Base-by-base conservation (phyloP, 2,888 invertebrate genomes). In the Drosophila macrospina region DNA sequence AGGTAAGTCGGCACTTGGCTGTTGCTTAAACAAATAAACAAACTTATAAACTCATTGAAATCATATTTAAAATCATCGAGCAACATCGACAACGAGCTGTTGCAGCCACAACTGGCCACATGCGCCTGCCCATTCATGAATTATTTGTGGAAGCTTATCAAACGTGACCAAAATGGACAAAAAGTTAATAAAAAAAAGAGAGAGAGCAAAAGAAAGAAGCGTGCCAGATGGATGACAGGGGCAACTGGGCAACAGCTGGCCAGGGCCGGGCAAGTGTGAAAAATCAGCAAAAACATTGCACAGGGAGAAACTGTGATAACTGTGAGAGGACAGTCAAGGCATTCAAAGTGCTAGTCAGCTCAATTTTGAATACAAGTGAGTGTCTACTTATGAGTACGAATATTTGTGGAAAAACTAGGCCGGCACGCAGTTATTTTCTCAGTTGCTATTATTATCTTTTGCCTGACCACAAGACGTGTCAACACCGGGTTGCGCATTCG, bases 41-140 rank as follows among this genome's bases (percentile, higher is more conserved):
- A 86, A 87, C 71, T 86, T 85, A 86, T 83, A 83, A 85, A 85
- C 88, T 86, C 88, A 85, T 85, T 88, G 69, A 74, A 83, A 80
- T 83, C 81, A 78, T 86, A 80, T 85, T 85, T 88, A 88, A 85
- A 88, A 86, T 83, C 74, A 88, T 86, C 72, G 65, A 41, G 41
- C 48, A 56, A 48, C 48, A 50, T 26, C 50, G 28, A n/a, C 5
- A 10, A 42, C 16, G 50, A 55, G 55, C 56, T 65, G 66, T 52
- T 45, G 11, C 26, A 69, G 70, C 77, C 78, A 78, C 77, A 77
- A 78, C 77, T 77, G 74, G 65, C 69, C 51, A 55, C 56, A 70
- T 41, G 55, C 42, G 66, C 39, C 44, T 44, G 52, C 45, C 69
- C 88, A 74, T 84, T 75, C 80, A 88, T 84, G 88, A 86, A 85